Evolutionary conservation across 2,888 invertebrate genomes (phyloP).

Genomic region (Tetrapedia diversipes): DNA sequence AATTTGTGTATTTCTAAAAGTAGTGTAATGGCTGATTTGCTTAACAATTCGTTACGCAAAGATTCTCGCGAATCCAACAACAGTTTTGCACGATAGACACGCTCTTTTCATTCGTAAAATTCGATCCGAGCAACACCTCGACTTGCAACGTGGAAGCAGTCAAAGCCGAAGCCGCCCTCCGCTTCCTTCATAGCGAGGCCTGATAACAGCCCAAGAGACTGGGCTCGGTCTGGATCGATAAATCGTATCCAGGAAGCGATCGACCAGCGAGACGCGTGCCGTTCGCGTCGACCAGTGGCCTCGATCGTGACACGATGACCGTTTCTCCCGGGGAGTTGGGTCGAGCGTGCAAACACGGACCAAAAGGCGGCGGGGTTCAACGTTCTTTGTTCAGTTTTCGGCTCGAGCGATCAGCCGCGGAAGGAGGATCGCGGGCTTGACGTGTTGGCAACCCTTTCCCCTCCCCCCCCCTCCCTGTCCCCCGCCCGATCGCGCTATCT

Average conservation of each 20-base stretch:
- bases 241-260: constrained; percentile 43
- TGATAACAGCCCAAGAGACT: constrained; percentile 13
- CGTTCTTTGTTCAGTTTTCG: constrained; percentile 64
- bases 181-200: constrained; percentile 1
- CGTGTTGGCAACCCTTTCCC: constrained; percentile 58
- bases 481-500: constrained; percentile 42
- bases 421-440: constrained; percentile 68
- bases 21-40: no score
- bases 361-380: constrained; percentile 59
- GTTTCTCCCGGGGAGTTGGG: constrained; percentile 46
- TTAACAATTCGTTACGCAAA: no score
- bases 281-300: constrained; percentile 35
- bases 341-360: constrained; percentile 50
- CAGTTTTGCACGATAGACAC: no score
- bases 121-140: neutral
- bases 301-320: constrained; percentile 60
- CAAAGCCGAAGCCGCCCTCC: neutral
- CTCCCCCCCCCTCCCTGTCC: constrained; percentile 41
- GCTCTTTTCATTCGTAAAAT: neutral
- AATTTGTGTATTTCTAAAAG: no score
- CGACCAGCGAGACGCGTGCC: constrained; percentile 49
- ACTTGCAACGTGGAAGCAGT: neutral
- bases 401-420: constrained; percentile 59
- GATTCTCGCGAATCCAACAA: no score
- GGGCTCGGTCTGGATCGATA: constrained; percentile 15